A percentile compares a stretch with the other conserved stretches of the same genome.
phyloP scores from a whole-genome alignment of 1,140 invertebrate species.

The Hestina assimilis region DNA sequence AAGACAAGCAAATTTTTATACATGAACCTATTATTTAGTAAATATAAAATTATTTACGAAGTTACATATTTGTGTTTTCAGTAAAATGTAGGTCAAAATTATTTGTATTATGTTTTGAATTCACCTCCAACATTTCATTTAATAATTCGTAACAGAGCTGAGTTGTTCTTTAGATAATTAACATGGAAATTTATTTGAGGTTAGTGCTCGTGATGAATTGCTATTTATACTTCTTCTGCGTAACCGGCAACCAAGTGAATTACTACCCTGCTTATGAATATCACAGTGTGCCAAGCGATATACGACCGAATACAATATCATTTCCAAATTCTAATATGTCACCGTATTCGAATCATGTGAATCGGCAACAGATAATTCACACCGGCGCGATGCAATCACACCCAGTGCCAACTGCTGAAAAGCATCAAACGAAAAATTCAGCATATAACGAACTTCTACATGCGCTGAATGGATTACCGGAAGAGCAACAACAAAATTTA shows the following conservation, averaged over 20 bases:
- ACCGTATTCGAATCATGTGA: conserved; percentile 19
- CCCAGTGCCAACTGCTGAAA: conserved; percentile 19
- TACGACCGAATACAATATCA: conserved; percentile 19
- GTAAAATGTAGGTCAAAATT: conserved; percentile 13
- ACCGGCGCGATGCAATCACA: conserved; percentile 25
- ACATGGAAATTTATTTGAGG: conserved; percentile 19
- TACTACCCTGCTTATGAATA: conserved; percentile 23
- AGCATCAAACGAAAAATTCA: conserved; percentile 18
- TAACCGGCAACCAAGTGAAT: conserved; percentile 13
- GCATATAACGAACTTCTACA: conserved; percentile 18
- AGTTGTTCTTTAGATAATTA: conserved; percentile 16
- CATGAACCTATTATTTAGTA: not conserved
- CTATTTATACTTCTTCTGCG: conserved; percentile 23
- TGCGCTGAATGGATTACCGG: conserved; percentile 18
- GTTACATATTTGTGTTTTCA: not conserved
- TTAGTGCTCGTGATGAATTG: conserved; percentile 28
- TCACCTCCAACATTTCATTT: conserved; percentile 5
- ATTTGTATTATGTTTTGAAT: conserved; percentile 15
- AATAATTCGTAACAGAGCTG: conserved; percentile 1
- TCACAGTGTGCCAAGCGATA: conserved; percentile 23
- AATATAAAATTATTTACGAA: not conserved
- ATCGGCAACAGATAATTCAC: conserved; percentile 29
- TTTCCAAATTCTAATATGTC: conserved; percentile 27
- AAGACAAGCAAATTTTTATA: too few relatives aligned
- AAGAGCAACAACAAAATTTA: conserved; percentile 14